Evolutionary conservation across 2,888 invertebrate species (phyloP), one percentile per base, ranked within the genome.

Genomic region (Drosophila tripunctata): DNA sequence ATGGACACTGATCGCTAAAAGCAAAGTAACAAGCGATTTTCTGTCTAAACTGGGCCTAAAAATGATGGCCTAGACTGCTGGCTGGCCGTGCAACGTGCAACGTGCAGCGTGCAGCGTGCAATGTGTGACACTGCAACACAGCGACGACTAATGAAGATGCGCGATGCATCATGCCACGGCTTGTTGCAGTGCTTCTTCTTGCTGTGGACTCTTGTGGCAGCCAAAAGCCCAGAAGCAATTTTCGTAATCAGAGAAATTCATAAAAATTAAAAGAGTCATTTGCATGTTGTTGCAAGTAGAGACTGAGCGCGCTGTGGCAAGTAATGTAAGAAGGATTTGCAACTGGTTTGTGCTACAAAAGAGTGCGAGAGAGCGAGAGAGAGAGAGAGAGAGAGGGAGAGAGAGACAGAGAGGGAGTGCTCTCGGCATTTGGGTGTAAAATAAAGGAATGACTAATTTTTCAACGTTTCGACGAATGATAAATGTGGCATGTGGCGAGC

Each of bases 241-340:
- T 85, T 84, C 84, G 84, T 84, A 84, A 84, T 84, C 84, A 84
- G 84, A 85, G 84, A 86, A 85, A 85, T 85, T 86, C 84, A 85
- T 85, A 85, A 85, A 86, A 85, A 85, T 85, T 86, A 86, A 85
- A 85, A 84, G 84, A 84, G 84, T 84, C 84, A 85, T 86, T 85
- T 85, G 84, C 83, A 84, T 87, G 87, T 84, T 76, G 82, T 82
- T 72, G 75, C 73, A 41, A 54, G 50, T 7, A 10, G 52, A 38
- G 57, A 64, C 65, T 6, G 47, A 31, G 47, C 65, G 72, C 68
- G 58, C 68, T 72, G 75, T 47, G 55, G 56, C 70, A 77, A 63
- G 78, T 75, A 78, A 75, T 79, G 84, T 51, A 77, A 80, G 77
- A 82, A 79, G 84, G 84, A 81, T 84, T 79, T 84, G 48, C 38